Conservation (phyloP, 2,888 invertebrate genomes). For the Cylindroiulus punctatus region DNA sequence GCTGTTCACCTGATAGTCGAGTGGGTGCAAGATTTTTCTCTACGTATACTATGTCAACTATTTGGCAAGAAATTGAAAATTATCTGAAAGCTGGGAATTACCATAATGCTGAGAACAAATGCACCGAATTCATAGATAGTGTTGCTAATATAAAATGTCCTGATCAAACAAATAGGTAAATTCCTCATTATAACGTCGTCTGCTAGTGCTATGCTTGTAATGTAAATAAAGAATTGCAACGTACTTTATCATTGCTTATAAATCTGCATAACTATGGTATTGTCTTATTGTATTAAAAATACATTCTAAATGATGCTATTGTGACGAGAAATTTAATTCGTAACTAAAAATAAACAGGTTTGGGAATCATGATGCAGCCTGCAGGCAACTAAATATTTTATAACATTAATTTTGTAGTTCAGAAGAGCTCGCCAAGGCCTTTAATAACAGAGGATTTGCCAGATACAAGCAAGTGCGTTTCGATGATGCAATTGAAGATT, state of each 20-base stretch:
- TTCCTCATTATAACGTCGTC: neutral
- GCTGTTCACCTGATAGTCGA: neutral
- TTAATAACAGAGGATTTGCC: constrained; percentile 26
- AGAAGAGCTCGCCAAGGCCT: neutral
- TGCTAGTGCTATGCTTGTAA: too few relatives aligned
- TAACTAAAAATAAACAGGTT: too few relatives aligned
- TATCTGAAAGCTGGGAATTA: neutral
- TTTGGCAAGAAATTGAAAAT: neutral
- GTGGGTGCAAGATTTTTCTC: neutral
- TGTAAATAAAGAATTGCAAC: too few relatives aligned
- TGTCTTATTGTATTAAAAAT: too few relatives aligned
- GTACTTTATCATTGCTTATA: too few relatives aligned
- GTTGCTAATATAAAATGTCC: neutral
- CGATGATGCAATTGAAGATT: constrained; percentile 43
- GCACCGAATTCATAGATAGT: neutral
- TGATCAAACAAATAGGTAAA: neutral
- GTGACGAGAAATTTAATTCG: too few relatives aligned
- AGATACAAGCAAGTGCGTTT: constrained; percentile 41
- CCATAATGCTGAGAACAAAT: neutral
- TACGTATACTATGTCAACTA: neutral
- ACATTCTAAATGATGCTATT: too few relatives aligned
- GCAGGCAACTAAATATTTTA: too few relatives aligned
- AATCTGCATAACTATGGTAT: too few relatives aligned
- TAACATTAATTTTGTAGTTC: constrained; percentile 15
- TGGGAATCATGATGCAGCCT: too few relatives aligned